Percentiles rank a stretch among this genome's conserved stretches.
These are phyloP conservation scores for Heliconius melpomene DNA, from an alignment of 1,140 invertebrate genomes.

Conservation along the genomic window DNA sequence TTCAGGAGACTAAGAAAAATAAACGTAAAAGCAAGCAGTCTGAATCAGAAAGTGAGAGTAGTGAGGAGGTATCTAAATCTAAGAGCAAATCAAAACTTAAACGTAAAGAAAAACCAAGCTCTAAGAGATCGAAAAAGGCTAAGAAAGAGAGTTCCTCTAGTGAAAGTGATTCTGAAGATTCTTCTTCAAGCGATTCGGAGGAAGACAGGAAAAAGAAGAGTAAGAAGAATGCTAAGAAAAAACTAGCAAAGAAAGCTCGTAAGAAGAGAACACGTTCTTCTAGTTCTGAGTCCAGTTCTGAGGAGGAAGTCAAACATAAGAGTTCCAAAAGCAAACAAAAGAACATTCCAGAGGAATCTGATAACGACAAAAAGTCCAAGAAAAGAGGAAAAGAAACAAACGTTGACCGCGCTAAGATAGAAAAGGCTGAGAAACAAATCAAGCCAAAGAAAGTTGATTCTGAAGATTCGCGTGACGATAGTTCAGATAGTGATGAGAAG, in stretches of 20 bases:
- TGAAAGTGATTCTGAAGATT: slow-evolving; percentile 83
- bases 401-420: slow-evolving; percentile 53
- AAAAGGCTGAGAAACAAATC: slow-evolving; percentile 64
- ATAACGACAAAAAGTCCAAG: slow-evolving; percentile 70
- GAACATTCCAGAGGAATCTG: slow-evolving; percentile 74
- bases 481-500: slow-evolving; percentile 75
- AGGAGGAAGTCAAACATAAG: slow-evolving; percentile 82
- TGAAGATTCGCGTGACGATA: slow-evolving; percentile 73
- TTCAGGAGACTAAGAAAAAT: slow-evolving; percentile 61
- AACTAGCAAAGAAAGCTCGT: slow-evolving; percentile 75
- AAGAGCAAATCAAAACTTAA: slow-evolving; percentile 79
- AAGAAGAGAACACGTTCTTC: slow-evolving; percentile 80
- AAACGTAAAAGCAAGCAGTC: slow-evolving; percentile 72
- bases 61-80: slow-evolving; percentile 70
- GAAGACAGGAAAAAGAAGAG: slow-evolving; percentile 84
- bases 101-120: slow-evolving; percentile 73
- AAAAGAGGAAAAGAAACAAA: slow-evolving; percentile 68
- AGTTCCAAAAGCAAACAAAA: slow-evolving; percentile 78
- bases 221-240: slow-evolving; percentile 77
- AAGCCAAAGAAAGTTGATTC: slow-evolving; percentile 74
- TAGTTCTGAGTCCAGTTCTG: slow-evolving; percentile 83
- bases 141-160: slow-evolving; percentile 78
- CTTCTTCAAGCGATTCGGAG: slow-evolving; percentile 84
- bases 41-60: slow-evolving; percentile 74
- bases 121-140: slow-evolving; percentile 79